Evolutionary conservation across 2,113 vertebrate genomes (phyloP), one percentile per base, ranked within the genome.

Genomic region (Trogon surrucura): DNA sequence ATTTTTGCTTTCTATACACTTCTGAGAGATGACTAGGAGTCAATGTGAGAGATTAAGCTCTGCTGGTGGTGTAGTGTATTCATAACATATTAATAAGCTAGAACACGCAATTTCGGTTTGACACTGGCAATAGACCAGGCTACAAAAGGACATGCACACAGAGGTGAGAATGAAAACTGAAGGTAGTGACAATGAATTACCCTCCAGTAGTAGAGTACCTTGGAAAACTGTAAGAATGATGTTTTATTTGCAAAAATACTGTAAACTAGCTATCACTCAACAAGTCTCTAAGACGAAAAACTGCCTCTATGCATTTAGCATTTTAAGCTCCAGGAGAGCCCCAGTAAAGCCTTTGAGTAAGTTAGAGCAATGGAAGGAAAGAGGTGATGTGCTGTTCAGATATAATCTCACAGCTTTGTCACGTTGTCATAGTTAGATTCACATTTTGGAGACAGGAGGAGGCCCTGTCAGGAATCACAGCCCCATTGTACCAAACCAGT

Each of bases 101-200:
- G 88, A 91, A 88, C 61, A 65, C 22, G 93, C 91, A 82, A 32
- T 96, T 96, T 85, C 88, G 36, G 34, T 64, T 84, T 95, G 79
- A 88, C 75, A 36, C 32, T 53, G 56, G 61, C 77, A 95, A 74
- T 45, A 79, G 44, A 72, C 32, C 69, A 70, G 91, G 81, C 57
- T 81, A 64, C 61, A 89, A 86, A 81, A 82, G 53, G 50, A 79
- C 51, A 29, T 58, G 90, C 83, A 90, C 34, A 89, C 29, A 82
- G 41, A 94, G 27, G 32, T 64, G 80, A 93, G 69, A 94, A 88
- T 70, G 53, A 86, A 91, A 94, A 85, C 34, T 56, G 56, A 84
- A 94, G 30, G 25, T 58, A 67, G 29, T 67, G 57, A 86, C 88
- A 95, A 82, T 56, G 19, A 38, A 84, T 91, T 84, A 89, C 29